Conservation (phyloP, 1,140 invertebrate genomes). For the Paracyclopina nana region DNA sequence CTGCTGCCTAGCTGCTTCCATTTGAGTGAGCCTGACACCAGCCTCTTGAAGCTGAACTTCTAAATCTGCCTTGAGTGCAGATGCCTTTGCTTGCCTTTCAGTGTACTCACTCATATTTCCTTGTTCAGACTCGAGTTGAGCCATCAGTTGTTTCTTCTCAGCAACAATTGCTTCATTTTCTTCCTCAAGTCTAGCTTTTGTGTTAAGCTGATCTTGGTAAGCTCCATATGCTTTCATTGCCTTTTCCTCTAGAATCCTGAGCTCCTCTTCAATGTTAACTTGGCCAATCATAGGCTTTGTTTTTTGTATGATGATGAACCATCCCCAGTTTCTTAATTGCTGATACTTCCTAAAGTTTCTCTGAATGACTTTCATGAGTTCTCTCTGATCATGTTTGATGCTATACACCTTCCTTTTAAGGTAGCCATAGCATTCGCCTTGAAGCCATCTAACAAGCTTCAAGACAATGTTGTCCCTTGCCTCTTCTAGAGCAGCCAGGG, state of each 20-base stretch:
- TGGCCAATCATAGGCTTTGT: slow-evolving; percentile 79
- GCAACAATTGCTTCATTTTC: slow-evolving; percentile 83
- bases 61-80: slow-evolving; percentile 87
- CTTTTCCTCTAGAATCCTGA: slow-evolving; percentile 34
- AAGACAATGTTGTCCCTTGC: slow-evolving; percentile 94
- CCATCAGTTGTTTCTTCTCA: slow-evolving; percentile 78
- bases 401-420: not conserved
- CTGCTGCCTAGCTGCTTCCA: slow-evolving; percentile 61
- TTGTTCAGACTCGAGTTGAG: slow-evolving; percentile 78
- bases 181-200: slow-evolving; percentile 64
- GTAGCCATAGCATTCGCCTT: slow-evolving; percentile 34
- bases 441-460: slow-evolving; percentile 97
- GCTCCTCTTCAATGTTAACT: slow-evolving; percentile 84
- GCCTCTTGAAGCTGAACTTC: slow-evolving; percentile 86
- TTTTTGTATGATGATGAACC: slow-evolving; percentile 39
- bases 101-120: slow-evolving; percentile 67
- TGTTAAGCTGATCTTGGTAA: slow-evolving; percentile 51
- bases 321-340: slow-evolving; percentile 39
- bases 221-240: slow-evolving; percentile 30
- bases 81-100: slow-evolving; percentile 75
- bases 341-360: slow-evolving; percentile 41
- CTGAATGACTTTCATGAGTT: slow-evolving; percentile 38
- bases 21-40: slow-evolving; percentile 87
- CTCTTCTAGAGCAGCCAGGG: slow-evolving; percentile 99
- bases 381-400: slow-evolving; percentile 22